Evolutionary conservation across 2,113 vertebrate species (phyloP).

Genomic region (Melanerpes aurifrons): DNA sequence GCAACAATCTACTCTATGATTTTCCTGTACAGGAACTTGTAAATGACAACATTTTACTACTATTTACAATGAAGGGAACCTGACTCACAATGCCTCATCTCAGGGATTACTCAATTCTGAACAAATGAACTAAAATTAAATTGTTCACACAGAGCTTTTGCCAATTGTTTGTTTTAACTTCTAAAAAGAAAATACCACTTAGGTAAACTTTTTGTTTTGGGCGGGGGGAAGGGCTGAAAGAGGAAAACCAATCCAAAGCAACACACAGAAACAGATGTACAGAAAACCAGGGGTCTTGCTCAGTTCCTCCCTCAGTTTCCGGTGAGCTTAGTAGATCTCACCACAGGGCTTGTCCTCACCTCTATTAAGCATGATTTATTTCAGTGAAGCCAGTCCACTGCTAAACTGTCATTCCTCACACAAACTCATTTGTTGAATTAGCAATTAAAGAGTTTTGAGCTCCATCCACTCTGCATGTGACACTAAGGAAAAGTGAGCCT

Average conservation of each 20-base stretch:
- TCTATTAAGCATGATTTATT: background rate
- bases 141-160: background rate
- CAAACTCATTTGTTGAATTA: background rate
- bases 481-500: background rate
- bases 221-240: background rate
- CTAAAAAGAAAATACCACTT: background rate
- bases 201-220: background rate
- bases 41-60: background rate
- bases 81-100: background rate
- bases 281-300: background rate
- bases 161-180: background rate
- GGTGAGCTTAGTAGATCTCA: background rate
- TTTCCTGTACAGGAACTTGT: background rate
- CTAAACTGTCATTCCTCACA: background rate
- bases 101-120: slow-evolving; percentile 8
- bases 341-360: background rate
- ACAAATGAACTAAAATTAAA: slow-evolving; percentile 30
- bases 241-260: background rate
- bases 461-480: background rate
- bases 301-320: background rate
- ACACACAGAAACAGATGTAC: background rate
- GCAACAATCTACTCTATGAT: background rate
- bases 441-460: background rate
- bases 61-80: background rate
- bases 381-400: background rate